Conservation (phyloP, 2,797 vertebrate genomes). For the Octomys mimax region DNA sequence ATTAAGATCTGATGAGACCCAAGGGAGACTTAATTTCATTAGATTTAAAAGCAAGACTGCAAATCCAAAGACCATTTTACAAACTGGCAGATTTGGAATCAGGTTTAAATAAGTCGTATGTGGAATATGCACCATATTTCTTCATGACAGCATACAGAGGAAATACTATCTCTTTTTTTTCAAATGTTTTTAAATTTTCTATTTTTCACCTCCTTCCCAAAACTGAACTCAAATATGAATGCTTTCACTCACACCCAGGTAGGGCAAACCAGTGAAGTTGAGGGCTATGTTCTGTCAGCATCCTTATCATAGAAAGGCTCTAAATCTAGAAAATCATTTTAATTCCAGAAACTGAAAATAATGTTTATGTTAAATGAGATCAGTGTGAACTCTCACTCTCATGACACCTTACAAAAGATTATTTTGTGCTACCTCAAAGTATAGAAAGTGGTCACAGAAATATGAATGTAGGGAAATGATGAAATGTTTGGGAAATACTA, state of each 20-base stretch:
- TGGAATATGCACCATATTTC: constrained; percentile 46
- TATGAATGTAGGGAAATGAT: constrained; percentile 9
- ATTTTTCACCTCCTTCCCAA: constrained; percentile 7
- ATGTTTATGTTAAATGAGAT: constrained; percentile 63
- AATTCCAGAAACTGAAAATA: constrained; percentile 53
- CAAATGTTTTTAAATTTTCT: constrained; percentile 66
- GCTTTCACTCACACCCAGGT: not conserved
- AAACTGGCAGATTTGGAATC: constrained; percentile 52
- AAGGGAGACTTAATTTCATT: constrained; percentile 63
- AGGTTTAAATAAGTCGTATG: constrained; percentile 69
- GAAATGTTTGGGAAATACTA: constrained; percentile 36
- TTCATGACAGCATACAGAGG: constrained; percentile 59
- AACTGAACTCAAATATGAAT: constrained; percentile 36
- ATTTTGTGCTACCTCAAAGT: constrained; percentile 34
- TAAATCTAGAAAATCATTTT: constrained; percentile 53
- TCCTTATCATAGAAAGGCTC: not conserved
- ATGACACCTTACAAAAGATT: constrained; percentile 34
- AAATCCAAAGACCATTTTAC: constrained; percentile 43
- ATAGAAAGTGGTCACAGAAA: constrained; percentile 41
- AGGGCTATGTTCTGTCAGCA: not conserved
- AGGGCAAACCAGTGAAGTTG: not conserved
- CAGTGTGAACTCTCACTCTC: constrained; percentile 23
- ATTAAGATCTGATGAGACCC: constrained; percentile 60
- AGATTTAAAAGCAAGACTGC: constrained; percentile 59
- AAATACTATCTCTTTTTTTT: constrained; percentile 26